Base-by-base conservation (phyloP, 2,113 vertebrate species). In the Ictalurus punctatus region DNA sequence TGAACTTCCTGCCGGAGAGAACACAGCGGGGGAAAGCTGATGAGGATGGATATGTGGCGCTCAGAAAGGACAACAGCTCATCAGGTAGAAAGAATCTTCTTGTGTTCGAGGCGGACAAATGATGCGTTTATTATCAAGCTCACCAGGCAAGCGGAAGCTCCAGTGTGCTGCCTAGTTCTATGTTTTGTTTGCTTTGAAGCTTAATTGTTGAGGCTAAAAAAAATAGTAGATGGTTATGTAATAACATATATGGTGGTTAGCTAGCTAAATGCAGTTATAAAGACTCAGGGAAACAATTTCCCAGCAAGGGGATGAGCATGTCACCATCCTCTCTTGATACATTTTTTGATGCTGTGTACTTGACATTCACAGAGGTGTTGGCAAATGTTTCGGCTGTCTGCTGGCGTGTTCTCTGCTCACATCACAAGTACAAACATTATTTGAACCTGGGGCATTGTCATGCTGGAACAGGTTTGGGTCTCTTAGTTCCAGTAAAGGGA, bases 1-100 rank as follows among this genome's bases (percentile, higher is more conserved):
- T 98, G 0, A 96, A 97, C 89, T 98, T 98, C 92, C 93, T 98
- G 4, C 95, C 96, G 0, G 98, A 98, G 84, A 95, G 97, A 19
- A 94, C 89, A 0, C 88, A 95, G 63, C 94, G 96, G 71, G 96
- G 95, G 54, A 96, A 97, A 86, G 95, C 96, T 59, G 97, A 97
- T 44, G 98, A 98, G 93, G 98, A 99, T 0, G 97, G 97, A 19
- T 99, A 99, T 94, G 98, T 99, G 97, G 98, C 96, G 0, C 97
- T 98, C 0, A 98, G 97, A 97, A 95, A 97, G 93, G 97, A 99
- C 93, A 99, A 98, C 85, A 93, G 94, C 88, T 96, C 97, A 89
- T 97, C 97, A 97, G 98, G 98, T 98, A 97, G n/a, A 83, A 59
- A 65, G 12, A 83, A 21, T 27, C 25, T 23, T 73, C 25, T 58